Evolutionary conservation across 2,888 invertebrate genomes (phyloP).

Genomic region (Epicampocera succincta): DNA sequence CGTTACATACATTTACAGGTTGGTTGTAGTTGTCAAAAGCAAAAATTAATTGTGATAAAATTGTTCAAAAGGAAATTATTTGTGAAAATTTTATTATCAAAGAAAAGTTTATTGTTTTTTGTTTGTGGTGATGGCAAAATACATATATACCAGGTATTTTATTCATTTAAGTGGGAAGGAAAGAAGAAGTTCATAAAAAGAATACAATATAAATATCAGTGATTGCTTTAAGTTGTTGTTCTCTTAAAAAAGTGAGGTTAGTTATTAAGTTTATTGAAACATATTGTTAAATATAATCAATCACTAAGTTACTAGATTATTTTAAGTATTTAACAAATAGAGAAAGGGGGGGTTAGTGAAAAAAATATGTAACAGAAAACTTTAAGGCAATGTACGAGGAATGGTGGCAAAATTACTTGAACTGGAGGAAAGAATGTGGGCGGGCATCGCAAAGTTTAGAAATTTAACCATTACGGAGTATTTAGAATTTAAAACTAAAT

Average conservation of each 20-base stretch:
- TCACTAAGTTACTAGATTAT: slow-evolving; percentile 51
- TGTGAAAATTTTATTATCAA: slow-evolving; percentile 1
- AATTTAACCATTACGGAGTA: no score
- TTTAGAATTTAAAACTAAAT: no score
- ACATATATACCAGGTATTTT: slow-evolving; percentile 30
- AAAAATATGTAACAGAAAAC: neutral
- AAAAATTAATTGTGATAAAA: slow-evolving; percentile 36
- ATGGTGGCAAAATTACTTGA: neutral
- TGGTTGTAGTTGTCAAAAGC: slow-evolving; percentile 17
- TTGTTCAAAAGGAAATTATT: slow-evolving; percentile 38
- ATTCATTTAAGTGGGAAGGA: slow-evolving; percentile 18
- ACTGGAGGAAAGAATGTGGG: no score
- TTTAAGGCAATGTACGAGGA: slow-evolving; percentile 1
- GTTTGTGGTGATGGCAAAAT: slow-evolving; percentile 12
- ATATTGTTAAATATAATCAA: slow-evolving; percentile 27
- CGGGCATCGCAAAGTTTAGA: no score
- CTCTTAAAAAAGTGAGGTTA: slow-evolving; percentile 41
- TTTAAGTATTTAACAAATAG: slow-evolving; percentile 12
- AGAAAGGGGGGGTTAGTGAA: neutral
- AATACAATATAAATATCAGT: slow-evolving; percentile 59
- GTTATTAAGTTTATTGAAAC: slow-evolving; percentile 45
- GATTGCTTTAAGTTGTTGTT: slow-evolving; percentile 45
- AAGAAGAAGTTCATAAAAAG: slow-evolving; percentile 67
- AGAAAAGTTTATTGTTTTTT: slow-evolving; percentile 1
- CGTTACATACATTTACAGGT: slow-evolving; percentile 46